These are phyloP conservation scores for Gymnobelideus leadbeateri DNA, from an alignment of 2,113 vertebrate genomes.

Conservation along the genomic window DNA sequence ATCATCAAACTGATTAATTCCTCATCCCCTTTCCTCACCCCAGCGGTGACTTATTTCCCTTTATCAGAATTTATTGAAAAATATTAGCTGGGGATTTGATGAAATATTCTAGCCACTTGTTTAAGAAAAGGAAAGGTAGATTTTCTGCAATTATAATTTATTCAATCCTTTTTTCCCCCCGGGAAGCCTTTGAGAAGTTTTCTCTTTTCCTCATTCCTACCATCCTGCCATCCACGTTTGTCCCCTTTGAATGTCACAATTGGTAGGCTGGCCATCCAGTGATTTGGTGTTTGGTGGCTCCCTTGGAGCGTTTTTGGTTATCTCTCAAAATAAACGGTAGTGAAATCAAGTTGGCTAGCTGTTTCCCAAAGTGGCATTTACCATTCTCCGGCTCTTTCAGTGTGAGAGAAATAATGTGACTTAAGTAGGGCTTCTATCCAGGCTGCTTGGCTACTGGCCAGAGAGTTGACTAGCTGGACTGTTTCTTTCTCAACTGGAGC, in stretches of 20 bases:
- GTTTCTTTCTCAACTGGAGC: constrained; percentile 79
- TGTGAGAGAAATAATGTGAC: constrained; percentile 81
- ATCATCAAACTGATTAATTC: constrained; percentile 69
- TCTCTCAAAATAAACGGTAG: constrained; percentile 84
- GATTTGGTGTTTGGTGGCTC: constrained; percentile 81
- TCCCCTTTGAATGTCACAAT: constrained; percentile 74
- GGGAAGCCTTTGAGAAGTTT: constrained; percentile 68
- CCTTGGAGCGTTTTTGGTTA: constrained; percentile 76
- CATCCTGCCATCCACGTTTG: constrained; percentile 67
- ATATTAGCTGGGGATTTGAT: constrained; percentile 26
- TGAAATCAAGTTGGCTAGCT: constrained; percentile 82
- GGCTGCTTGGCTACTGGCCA: constrained; percentile 85
- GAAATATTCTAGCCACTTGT: neutral
- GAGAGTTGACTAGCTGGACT: constrained; percentile 78
- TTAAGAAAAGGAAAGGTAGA: constrained; percentile 52
- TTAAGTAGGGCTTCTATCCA: constrained; percentile 83
- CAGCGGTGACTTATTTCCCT: constrained; percentile 46
- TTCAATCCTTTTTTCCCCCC: neutral
- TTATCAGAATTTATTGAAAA: constrained; percentile 62
- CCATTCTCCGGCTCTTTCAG: constrained; percentile 83
- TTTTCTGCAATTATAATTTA: constrained; percentile 63
- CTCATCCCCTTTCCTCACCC: constrained; percentile 51
- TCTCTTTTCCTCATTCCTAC: constrained; percentile 56
- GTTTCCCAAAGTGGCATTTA: constrained; percentile 86
- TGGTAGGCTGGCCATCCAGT: constrained; percentile 74